Base-by-base conservation (phyloP, 2,797 vertebrate species). In the Poeciliopsis infans region DNA sequence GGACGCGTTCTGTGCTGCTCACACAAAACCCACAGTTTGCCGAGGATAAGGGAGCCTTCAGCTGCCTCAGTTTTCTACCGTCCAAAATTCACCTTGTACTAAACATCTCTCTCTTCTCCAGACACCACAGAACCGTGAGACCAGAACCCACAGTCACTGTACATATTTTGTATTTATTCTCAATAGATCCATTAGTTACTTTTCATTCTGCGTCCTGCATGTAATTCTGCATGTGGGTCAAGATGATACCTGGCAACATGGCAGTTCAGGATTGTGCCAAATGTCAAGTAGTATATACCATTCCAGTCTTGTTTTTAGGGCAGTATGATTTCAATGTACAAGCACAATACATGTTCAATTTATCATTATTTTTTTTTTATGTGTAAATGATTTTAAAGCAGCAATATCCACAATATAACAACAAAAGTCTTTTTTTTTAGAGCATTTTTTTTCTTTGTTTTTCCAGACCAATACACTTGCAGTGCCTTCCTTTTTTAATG, bases 401-500 rank as follows among this genome's bases (percentile, higher is more conserved):
- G 73, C 68, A 13, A 61, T 74, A 69, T 79, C 4, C 33, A 2
- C 83, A 55, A 43, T 55, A 15, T 10, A 57, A n/a, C 79, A 43
- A 74, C 7, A 1, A 2, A 13, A 39, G n/a, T n/a, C 74, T 13
- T 61, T 71, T 73, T 49, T 55, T 43, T 73, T 49, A 31, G 13
- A n/a, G 43, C 1, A 28, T 51, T 36, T 5, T 41, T 13, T 5
- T 72, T 13, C n/a, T 78, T 72, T 45, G 74, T 39, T 79, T 75
- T n/a, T 77, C 39, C 39, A 77, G 69, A 78, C 57, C 13, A 73
- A n/a, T 79, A 53, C 31, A 55, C 28, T 45, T 72, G n/a, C 49
- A 49, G 59, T 74, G 46, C 78, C 66, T 83, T 72, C 28, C 82
- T 78, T 86, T 83, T 87, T 79, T 82, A 90, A 87, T 91, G 81